A percentile compares a stretch with the other conserved stretches of the same genome.
These are phyloP conservation scores for Vandiemenella viatica DNA, from an alignment of 2,888 invertebrate genomes.

Conservation along the genomic window DNA sequence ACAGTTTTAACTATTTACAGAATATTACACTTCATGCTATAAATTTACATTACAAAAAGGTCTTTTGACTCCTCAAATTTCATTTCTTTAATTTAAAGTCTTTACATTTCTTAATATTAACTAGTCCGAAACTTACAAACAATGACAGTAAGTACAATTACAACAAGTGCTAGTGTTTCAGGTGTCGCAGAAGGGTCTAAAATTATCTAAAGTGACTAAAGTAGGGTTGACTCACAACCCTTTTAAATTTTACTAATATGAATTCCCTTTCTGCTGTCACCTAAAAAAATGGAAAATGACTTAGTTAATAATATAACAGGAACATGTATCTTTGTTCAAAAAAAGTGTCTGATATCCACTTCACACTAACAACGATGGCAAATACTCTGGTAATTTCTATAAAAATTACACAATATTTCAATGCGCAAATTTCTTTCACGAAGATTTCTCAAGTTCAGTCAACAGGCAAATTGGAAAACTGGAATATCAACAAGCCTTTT, in stretches of 20 bases:
- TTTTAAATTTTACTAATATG: neutral
- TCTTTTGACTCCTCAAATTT: slow-evolving; percentile 6
- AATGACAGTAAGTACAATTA: slow-evolving; percentile 18
- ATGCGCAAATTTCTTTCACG: slow-evolving; percentile 9
- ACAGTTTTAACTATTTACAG: slow-evolving; percentile 16
- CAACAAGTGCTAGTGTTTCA: slow-evolving; percentile 15
- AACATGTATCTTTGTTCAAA: slow-evolving; percentile 17
- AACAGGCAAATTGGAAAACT: slow-evolving; percentile 10
- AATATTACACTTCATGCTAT: slow-evolving; percentile 17
- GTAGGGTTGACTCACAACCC: slow-evolving; percentile 1
- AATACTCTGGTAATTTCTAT: slow-evolving; percentile 12
- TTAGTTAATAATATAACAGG: slow-evolving; percentile 18
- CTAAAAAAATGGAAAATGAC: slow-evolving; percentile 16
- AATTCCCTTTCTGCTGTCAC: slow-evolving; percentile 1
- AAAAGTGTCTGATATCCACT: slow-evolving; percentile 8
- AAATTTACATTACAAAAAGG: slow-evolving; percentile 17
- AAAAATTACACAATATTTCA: slow-evolving; percentile 10
- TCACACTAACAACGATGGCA: slow-evolving; percentile 14
- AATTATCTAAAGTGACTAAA: slow-evolving; percentile 3
- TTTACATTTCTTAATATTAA: slow-evolving; percentile 14
- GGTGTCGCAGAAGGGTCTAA: neutral
- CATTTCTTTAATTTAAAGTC: slow-evolving; percentile 12
- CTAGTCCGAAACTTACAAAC: slow-evolving; percentile 12
- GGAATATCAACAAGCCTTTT: slow-evolving; percentile 8
- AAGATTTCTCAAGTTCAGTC: slow-evolving; percentile 7